Conservation (phyloP, 2,113 vertebrate species). For the Gavialis gangeticus region DNA sequence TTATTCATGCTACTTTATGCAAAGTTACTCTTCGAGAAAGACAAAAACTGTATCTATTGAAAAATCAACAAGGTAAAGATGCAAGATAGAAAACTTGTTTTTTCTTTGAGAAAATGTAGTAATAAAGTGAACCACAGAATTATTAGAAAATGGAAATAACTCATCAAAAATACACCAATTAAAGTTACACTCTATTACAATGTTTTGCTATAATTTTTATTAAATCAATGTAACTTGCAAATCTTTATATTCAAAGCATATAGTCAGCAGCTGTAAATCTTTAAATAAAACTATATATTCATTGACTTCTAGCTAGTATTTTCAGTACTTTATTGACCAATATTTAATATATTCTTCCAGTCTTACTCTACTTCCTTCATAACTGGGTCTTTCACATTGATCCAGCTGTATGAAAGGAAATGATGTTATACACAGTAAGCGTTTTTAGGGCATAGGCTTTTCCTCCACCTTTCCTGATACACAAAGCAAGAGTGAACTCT, state of each 20-base stretch:
- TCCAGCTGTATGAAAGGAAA: background rate
- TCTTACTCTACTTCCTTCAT: background rate
- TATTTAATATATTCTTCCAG: background rate
- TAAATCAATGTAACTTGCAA: background rate
- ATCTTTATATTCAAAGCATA: constrained; percentile 1
- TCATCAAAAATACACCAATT: background rate
- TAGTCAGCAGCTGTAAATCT: background rate
- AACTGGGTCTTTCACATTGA: background rate
- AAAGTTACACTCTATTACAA: background rate
- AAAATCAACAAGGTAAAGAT: background rate
- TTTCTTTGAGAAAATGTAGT: background rate
- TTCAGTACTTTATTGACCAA: background rate
- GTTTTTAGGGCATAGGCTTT: background rate
- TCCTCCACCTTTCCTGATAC: background rate
- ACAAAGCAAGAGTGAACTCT: background rate
- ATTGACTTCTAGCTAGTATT: background rate
- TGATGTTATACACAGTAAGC: background rate
- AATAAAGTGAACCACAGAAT: constrained; percentile 2
- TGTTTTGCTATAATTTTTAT: background rate
- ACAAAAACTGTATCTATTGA: background rate
- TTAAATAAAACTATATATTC: background rate
- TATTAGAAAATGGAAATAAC: background rate
- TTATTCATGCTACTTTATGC: constrained; percentile 10
- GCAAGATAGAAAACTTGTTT: background rate
- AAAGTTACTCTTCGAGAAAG: background rate